Conservation (phyloP, 23 tunicate species). For the Aplidium turbinatum region DNA sequence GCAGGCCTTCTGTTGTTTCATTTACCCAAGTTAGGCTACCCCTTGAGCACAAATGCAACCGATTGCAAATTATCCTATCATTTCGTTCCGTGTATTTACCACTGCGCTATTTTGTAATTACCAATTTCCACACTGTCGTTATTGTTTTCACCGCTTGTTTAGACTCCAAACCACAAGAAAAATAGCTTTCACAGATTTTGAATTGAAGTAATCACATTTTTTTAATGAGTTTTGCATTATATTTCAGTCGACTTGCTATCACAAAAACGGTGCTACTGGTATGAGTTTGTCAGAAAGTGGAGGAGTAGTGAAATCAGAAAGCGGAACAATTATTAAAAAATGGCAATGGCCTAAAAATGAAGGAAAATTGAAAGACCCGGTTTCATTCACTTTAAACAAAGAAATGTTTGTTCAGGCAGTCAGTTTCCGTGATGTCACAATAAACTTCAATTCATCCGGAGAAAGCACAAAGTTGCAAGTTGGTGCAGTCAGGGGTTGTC, state of each 20-base stretch:
- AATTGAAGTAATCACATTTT: not conserved
- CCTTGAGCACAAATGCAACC: no score
- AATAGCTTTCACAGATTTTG: no score
- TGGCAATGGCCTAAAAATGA: conserved; percentile 74
- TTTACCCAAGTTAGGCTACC: no score
- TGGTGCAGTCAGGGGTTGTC: conserved; percentile 58
- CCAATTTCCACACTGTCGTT: no score
- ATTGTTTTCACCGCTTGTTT: no score
- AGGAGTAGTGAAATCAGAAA: conserved; percentile 62
- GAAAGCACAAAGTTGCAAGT: conserved; percentile 60
- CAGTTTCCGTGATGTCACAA: conserved; percentile 39
- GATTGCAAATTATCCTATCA: no score
- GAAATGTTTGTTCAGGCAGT: conserved; percentile 73
- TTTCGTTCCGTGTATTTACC: no score
- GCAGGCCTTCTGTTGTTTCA: no score
- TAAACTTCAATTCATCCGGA: conserved; percentile 49
- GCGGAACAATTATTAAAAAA: conserved; percentile 57
- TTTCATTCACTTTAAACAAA: conserved; percentile 62
- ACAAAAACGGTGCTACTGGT: conserved; percentile 73
- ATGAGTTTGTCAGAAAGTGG: conserved; percentile 62
- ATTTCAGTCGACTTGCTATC: conserved; percentile 88
- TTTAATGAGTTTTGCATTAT: not conserved
- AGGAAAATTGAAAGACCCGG: conserved; percentile 45
- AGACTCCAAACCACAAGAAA: no score
- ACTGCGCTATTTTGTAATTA: no score